Base-by-base conservation (phyloP, 2,888 invertebrate species). In the Resseliella maxima region DNA sequence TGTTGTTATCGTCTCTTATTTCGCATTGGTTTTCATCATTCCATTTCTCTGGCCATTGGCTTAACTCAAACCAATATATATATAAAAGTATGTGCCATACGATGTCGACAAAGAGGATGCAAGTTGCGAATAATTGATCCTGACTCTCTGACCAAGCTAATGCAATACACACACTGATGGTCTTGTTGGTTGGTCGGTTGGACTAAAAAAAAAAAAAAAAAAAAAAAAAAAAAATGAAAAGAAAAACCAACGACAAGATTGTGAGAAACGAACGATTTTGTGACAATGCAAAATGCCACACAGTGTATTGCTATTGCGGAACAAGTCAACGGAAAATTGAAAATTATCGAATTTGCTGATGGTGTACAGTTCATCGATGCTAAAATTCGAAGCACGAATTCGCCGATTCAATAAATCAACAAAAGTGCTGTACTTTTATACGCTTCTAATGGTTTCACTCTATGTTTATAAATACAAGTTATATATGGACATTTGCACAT, bases 291-390 rank as follows among this genome's bases (percentile, higher is more conserved):
- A 31, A 72, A 27, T 50, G 46, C 72, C 31, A 72, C 72, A 0
- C 8, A 72, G 35, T 72, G 72, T n/a, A n/a, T 12, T 31, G 72
- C 31, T 72, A 15, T 35, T 72, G 72, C 31, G 72, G 31, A 72
- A 72, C 72, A 72, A 35, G 72, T 72, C 72, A 72, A 72, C 72
- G 72, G 72, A 72, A 72, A 72, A 59, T 59, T 59, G 59, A 59
- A 59, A 59, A 72, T 72, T 72, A 72, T 35, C 72, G 35, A 72
- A 72, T 31, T 72, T 72, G 72, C 72, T 72, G 72, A 72, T 72
- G 35, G 31, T 72, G 72, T 31, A 35, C n/a, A 72, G 72, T 72
- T 72, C 15, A 15, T 72, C 72, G 72, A 72, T 72, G 72, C 31
- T 72, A 18, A 72, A 72, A 72, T 72, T 72, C 72, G 35, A 72